Conservation (phyloP, 2,113 vertebrate genomes). For the Cebidichthys violaceus region DNA sequence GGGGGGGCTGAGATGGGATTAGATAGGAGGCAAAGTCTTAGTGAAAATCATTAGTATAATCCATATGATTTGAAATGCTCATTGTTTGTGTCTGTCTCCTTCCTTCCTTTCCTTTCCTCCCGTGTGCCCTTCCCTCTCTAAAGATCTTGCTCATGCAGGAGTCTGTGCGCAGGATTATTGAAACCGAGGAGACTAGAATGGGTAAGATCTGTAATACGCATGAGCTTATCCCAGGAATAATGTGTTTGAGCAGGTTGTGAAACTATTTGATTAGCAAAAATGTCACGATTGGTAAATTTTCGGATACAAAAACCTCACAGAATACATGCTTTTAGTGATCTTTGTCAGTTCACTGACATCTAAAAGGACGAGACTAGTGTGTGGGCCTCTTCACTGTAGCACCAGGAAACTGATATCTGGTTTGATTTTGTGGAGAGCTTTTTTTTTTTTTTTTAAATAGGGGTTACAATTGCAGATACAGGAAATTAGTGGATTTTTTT, state of each 20-base stretch:
- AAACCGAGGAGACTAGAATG: constrained; percentile 95
- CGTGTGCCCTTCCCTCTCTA: constrained; percentile 31
- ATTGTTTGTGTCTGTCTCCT: constrained; percentile 41
- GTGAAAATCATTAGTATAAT: constrained; percentile 41
- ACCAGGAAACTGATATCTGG: not conserved
- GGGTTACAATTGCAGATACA: not conserved
- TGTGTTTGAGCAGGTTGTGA: constrained; percentile 31
- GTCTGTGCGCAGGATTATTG: constrained; percentile 95
- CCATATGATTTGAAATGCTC: constrained; percentile 25
- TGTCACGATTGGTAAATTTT: not conserved
- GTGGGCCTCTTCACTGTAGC: not conserved
- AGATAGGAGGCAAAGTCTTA: constrained; percentile 38
- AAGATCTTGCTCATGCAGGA: constrained; percentile 98
- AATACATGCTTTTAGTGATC: not conserved
- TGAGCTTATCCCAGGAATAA: constrained; percentile 21
- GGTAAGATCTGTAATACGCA: constrained; percentile 83
- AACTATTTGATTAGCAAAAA: not conserved
- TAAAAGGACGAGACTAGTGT: not conserved
- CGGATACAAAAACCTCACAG: not conserved
- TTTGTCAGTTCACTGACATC: constrained; percentile 14
- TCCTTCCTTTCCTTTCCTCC: not conserved
- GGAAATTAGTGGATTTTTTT: constrained; percentile 34
- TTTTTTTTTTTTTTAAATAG: too few species aligned
- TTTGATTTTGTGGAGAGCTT: not conserved
- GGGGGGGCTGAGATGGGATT: constrained; percentile 37